Evolutionary conservation across 92 coral and sea anemone genomes (phyloP).

Genomic region (Chrysogorgia sp.): DNA sequence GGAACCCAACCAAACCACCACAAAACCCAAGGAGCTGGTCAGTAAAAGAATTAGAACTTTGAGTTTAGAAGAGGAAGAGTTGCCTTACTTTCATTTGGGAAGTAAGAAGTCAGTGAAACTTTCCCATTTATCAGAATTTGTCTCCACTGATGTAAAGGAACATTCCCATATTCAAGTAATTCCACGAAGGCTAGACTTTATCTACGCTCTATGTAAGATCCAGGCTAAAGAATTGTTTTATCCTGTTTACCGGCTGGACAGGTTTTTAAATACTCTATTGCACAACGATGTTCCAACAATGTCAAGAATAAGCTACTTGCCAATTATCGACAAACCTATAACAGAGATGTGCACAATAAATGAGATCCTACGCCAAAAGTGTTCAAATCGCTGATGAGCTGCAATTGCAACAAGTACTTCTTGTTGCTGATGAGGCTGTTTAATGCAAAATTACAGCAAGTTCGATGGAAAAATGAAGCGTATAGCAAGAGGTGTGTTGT

Average conservation of each 20-base stretch:
- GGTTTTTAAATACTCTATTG: constrained; percentile 39
- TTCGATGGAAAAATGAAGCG: constrained; percentile 24
- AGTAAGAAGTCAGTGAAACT: constrained; percentile 7
- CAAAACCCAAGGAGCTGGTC: background rate
- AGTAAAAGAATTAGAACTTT: constrained; percentile 30
- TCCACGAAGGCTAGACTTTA: constrained; percentile 23
- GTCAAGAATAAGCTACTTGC: constrained; percentile 36
- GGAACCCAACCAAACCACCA: constrained; percentile 2
- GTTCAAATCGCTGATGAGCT: constrained; percentile 23
- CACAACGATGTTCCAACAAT: constrained; percentile 28
- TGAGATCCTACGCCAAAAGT: constrained; percentile 31
- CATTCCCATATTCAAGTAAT: constrained; percentile 1
- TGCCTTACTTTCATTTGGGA: constrained; percentile 16
- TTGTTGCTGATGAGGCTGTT: constrained; percentile 40
- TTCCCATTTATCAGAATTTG: constrained; percentile 29
- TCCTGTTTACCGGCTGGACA: constrained; percentile 25
- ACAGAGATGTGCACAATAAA: constrained; percentile 35
- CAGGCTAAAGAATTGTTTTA: constrained; percentile 1
- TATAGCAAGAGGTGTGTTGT: constrained; percentile 32
- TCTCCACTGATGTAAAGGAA: constrained; percentile 29
- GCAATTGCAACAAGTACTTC: constrained; percentile 11
- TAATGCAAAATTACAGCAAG: constrained; percentile 43
- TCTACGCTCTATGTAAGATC: constrained; percentile 19
- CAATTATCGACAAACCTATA: constrained; percentile 32
- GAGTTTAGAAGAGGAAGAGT: constrained; percentile 17